Percentiles rank a stretch among this genome's conserved stretches.
These are phyloP conservation scores for Parnassius smintheus DNA, from an alignment of 2,888 invertebrate species.

Conservation along the genomic window DNA sequence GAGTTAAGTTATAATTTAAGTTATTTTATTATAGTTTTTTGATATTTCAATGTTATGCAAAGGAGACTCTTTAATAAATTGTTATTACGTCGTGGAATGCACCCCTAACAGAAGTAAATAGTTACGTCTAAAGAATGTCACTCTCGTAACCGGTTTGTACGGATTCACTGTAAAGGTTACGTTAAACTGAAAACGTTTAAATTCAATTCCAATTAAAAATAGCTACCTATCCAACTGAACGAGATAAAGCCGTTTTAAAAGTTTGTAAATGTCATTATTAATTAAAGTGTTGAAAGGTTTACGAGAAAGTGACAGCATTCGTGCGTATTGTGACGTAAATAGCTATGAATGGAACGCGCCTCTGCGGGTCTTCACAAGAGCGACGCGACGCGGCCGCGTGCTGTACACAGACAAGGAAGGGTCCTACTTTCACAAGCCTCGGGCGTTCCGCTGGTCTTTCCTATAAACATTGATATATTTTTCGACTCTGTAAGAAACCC, in stretches of 20 bases:
- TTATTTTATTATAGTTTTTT: too few species aligned
- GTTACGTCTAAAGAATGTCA: background rate
- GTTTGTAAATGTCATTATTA: background rate
- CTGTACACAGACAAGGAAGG: background rate
- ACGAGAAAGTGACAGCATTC: conserved; percentile 9
- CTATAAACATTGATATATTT: too few species aligned
- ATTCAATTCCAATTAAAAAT: too few species aligned
- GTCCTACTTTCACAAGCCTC: conserved; percentile 6
- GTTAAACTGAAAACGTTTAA: background rate
- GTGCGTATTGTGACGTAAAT: conserved; percentile 13
- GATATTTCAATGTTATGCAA: too few species aligned
- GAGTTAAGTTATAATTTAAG: too few species aligned
- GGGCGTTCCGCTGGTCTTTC: background rate
- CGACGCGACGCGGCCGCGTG: background rate
- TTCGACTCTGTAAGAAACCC: too few species aligned
- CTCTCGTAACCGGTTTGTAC: conserved; percentile 12
- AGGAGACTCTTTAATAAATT: background rate
- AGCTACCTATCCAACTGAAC: too few species aligned
- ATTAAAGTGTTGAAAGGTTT: conserved; percentile 4
- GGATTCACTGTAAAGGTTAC: background rate
- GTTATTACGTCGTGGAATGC: background rate
- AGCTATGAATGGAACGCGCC: conserved; percentile 6
- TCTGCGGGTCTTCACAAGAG: background rate
- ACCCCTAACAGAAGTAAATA: conserved; percentile 1
- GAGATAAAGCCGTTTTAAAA: too few species aligned